Evolutionary conservation across 2,888 invertebrate species (phyloP).

Genomic region (Clanis bilineata): DNA sequence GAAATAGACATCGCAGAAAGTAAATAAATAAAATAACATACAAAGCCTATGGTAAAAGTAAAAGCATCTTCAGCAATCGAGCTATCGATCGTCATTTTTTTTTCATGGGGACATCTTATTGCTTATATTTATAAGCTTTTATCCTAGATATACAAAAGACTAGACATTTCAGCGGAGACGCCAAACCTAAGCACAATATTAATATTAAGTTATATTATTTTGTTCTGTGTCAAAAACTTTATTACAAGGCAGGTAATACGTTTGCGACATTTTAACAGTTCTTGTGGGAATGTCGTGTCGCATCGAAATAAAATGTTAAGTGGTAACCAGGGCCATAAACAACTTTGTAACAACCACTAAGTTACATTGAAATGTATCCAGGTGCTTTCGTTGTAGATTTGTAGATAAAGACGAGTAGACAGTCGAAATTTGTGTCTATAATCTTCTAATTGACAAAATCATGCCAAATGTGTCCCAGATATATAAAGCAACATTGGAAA

Average conservation of each 20-base stretch:
- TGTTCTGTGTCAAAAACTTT: too few species aligned
- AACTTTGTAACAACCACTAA: conserved; percentile 9
- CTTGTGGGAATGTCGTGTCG: conserved; percentile 12
- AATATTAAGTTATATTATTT: too few species aligned
- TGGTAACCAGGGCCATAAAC: conserved; percentile 7
- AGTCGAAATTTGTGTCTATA: not conserved
- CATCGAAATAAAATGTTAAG: conserved; percentile 10
- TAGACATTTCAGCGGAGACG: too few species aligned
- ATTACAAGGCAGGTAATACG: not conserved
- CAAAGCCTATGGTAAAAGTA: too few species aligned
- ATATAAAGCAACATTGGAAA: conserved; percentile 7
- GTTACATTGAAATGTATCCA: conserved; percentile 3
- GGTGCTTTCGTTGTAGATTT: not conserved
- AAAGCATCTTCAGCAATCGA: too few species aligned
- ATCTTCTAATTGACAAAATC: not conserved
- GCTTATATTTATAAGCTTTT: too few species aligned
- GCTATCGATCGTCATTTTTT: too few species aligned
- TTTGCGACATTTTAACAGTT: conserved; percentile 6
- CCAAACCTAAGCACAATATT: too few species aligned
- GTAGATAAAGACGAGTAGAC: conserved; percentile 6
- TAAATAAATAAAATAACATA: too few species aligned
- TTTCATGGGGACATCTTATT: too few species aligned
- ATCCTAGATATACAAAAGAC: too few species aligned
- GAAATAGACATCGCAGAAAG: too few species aligned
- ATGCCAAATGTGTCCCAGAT: not conserved